These are phyloP conservation scores for Leistus spinibarbis DNA, from an alignment of 2,888 invertebrate genomes.

Conservation along the genomic window DNA sequence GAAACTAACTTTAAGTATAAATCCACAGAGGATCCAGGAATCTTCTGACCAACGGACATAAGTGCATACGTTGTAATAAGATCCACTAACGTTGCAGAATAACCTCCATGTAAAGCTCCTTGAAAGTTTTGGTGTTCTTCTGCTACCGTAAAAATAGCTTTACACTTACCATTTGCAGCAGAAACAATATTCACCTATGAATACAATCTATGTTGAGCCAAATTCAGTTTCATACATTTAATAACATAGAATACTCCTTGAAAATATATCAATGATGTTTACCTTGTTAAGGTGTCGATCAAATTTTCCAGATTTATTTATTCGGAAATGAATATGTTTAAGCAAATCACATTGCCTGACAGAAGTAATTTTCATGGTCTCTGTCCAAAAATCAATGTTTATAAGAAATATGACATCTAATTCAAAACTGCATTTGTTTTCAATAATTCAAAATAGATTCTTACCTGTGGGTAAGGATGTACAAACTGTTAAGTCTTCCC, in stretches of 20 bases:
- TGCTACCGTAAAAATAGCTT: slow-evolving; percentile 76
- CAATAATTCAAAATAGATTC: too few relatives aligned
- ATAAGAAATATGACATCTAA: too few relatives aligned
- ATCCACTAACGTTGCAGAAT: slow-evolving; percentile 81
- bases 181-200: slow-evolving; percentile 50
- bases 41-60: slow-evolving; percentile 65
- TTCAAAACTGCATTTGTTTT: too few relatives aligned
- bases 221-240: not conserved
- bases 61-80: slow-evolving; percentile 79
- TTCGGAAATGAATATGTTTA: too few relatives aligned
- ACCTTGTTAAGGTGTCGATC: not conserved
- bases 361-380: too few relatives aligned
- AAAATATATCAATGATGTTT: not conserved
- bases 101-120: slow-evolving; percentile 85
- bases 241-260: too few relatives aligned
- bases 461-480: too few relatives aligned
- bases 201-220: too few relatives aligned
- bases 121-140: slow-evolving; percentile 75
- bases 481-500: too few relatives aligned
- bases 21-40: slow-evolving; percentile 82
- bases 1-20: slow-evolving; percentile 75
- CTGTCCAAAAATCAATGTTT: too few relatives aligned
- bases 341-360: too few relatives aligned
- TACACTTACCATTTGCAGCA: slow-evolving; percentile 72
- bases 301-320: not conserved